Percentiles rank a stretch among this genome's conserved stretches.
phyloP scores from a whole-genome alignment of 1,140 invertebrate species.

The Venustaconcha ellipsiformis region DNA sequence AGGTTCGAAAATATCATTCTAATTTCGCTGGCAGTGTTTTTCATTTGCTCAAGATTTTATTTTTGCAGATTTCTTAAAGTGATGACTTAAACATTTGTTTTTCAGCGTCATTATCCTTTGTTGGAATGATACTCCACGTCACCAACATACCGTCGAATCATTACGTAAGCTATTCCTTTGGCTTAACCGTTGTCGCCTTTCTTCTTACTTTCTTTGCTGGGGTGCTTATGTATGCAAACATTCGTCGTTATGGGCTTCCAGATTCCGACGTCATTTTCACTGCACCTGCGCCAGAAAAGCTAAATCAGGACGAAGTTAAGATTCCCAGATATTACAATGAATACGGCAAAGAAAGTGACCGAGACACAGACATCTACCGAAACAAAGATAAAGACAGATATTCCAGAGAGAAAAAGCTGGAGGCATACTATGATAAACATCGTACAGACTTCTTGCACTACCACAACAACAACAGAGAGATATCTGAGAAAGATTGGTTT shows the following conservation, averaged over 20 bases:
- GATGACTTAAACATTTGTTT: not conserved
- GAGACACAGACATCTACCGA: too few relatives aligned
- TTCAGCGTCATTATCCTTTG: constrained; percentile 14
- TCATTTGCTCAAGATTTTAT: too few relatives aligned
- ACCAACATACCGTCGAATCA: constrained; percentile 4
- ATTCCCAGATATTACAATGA: not conserved
- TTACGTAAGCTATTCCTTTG: constrained; percentile 20
- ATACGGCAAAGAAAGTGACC: not conserved
- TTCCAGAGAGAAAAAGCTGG: constrained; percentile 15
- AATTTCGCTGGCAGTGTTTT: too few relatives aligned
- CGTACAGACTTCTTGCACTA: constrained; percentile 10
- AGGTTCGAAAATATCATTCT: too few relatives aligned
- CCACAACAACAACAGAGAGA: constrained; percentile 21
- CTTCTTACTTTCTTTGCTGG: constrained; percentile 19
- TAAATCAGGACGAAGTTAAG: not conserved
- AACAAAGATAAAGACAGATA: not conserved
- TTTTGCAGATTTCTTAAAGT: too few relatives aligned
- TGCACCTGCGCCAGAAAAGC: not conserved
- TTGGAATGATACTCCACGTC: constrained; percentile 21
- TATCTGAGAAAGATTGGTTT: not conserved
- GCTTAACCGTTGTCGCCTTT: constrained; percentile 8
- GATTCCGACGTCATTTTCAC: not conserved
- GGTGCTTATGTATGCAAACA: constrained; percentile 25
- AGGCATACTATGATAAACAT: not conserved
- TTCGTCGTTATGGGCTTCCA: constrained; percentile 11